Evolutionary conservation across 1,140 invertebrate genomes (phyloP).

Genomic region (Trigoniulus corallinus): DNA sequence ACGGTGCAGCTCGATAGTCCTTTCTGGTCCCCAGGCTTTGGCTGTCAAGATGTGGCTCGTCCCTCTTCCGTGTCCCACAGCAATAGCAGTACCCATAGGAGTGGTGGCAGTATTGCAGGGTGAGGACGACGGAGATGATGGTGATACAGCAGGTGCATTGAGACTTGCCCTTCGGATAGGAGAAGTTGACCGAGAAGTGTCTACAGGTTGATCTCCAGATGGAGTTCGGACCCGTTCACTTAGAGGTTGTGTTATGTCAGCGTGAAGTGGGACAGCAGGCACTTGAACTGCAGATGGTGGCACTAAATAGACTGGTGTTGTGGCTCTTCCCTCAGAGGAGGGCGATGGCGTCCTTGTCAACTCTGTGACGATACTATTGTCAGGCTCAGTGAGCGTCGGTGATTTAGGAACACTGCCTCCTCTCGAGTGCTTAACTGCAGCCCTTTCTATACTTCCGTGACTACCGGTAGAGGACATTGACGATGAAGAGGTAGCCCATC

Average conservation of each 20-base stretch:
- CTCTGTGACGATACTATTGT: no score
- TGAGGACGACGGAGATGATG: conserved; percentile 10
- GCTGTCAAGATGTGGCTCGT: conserved; percentile 36
- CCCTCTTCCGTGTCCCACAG: background rate
- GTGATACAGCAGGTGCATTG: background rate
- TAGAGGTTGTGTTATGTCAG: background rate
- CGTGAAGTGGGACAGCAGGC: no score
- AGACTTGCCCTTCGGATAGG: background rate
- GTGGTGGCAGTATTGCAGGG: conserved; percentile 6
- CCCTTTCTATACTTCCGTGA: no score
- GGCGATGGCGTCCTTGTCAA: no score
- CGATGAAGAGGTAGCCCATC: no score
- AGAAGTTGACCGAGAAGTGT: background rate
- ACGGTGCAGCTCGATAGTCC: conserved; percentile 49
- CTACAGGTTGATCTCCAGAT: background rate
- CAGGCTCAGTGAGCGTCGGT: no score
- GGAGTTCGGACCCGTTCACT: background rate
- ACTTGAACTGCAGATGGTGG: no score
- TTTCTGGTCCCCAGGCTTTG: conserved; percentile 75
- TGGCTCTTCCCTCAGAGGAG: no score
- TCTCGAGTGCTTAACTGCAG: no score
- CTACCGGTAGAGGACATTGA: no score
- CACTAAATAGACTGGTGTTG: no score
- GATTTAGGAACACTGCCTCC: no score
- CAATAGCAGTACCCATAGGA: conserved; percentile 11